Base-by-base conservation (phyloP, 2,888 invertebrate species). In the Yponomeuta evonymella region DNA sequence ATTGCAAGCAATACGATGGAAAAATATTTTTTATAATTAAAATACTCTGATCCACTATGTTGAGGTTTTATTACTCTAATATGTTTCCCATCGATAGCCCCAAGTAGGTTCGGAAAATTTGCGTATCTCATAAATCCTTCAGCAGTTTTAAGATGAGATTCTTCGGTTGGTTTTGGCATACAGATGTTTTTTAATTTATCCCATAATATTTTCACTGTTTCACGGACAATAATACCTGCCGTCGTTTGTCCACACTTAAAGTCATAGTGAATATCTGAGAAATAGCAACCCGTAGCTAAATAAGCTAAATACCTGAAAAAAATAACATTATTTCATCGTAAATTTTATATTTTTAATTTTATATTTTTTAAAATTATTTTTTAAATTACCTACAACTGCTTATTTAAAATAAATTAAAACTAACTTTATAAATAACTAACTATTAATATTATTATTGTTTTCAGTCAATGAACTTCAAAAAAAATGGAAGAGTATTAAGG, bases 1-100 rank as follows among this genome's bases (percentile, higher is more conserved):
- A 68, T 29, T 10, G 72, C 68, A 23, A 72, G 15, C 29, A 72
- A 63, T 12, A 33, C 48, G 2, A 72, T 67, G 33, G 70, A 70
- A 67, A 70, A 70, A 70, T 66, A 6, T 23, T 63, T 30, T 48
- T 70, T 70, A 36, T 70, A 72, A 43, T 72, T 72, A 29, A 51
- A 70, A 64, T 70, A 72, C 64, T 63, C 48, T 48, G 72, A 72
- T 6, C 69, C 72, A 63, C 68, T 72, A n/a, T 69, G 69, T 43
- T 68, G 43, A 43, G 43, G 43, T 43, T 6, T 43, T 43, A 43
- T 43, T 43, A 43, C 43, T 43, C 43, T 43, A 43, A 43, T 43
- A 43, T 43, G 43, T 43, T 43, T 43, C 43, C 43, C 43, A 43
- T 43, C 43, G 43, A 43, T 43, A 43, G 43, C 43, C 43, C 71